Evolutionary conservation across 2,113 vertebrate genomes (phyloP).

Genomic region (Clinocottus analis): DNA sequence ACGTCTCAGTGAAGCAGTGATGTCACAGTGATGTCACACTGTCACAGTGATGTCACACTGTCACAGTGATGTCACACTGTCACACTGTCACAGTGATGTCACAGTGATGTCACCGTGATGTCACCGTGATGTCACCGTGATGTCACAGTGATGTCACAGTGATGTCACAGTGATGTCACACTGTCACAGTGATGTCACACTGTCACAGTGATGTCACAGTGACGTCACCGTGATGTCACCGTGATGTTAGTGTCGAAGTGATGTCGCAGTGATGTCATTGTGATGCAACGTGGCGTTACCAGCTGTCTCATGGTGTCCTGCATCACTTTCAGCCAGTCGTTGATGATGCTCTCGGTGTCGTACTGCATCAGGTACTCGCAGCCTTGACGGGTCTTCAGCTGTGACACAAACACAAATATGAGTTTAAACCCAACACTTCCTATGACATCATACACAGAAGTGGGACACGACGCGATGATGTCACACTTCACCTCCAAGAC

Average conservation of each 20-base stretch:
- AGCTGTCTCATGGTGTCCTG: slow-evolving; percentile 83
- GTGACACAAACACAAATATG: slow-evolving; percentile 3
- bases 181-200: background rate
- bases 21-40: background rate
- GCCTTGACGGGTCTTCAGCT: slow-evolving; percentile 91
- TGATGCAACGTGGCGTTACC: too few species aligned
- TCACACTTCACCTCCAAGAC: slow-evolving; percentile 88
- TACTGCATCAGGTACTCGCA: slow-evolving; percentile 95
- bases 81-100: too few species aligned
- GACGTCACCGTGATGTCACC: background rate
- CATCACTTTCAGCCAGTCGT: slow-evolving; percentile 88
- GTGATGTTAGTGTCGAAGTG: background rate
- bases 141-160: background rate
- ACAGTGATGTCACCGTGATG: too few species aligned
- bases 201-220: background rate
- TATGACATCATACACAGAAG: too few species aligned
- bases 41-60: background rate
- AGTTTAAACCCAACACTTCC: too few species aligned
- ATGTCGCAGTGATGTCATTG: background rate
- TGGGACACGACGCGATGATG: background rate
- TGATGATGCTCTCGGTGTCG: slow-evolving; percentile 91
- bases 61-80: too few species aligned
- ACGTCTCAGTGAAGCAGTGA: too few species aligned
- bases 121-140: background rate
- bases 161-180: too few species aligned